Evolutionary conservation across 1,140 invertebrate species (phyloP), one percentile per base, ranked within the genome.

Genomic region (Drosophila rufa): DNA sequence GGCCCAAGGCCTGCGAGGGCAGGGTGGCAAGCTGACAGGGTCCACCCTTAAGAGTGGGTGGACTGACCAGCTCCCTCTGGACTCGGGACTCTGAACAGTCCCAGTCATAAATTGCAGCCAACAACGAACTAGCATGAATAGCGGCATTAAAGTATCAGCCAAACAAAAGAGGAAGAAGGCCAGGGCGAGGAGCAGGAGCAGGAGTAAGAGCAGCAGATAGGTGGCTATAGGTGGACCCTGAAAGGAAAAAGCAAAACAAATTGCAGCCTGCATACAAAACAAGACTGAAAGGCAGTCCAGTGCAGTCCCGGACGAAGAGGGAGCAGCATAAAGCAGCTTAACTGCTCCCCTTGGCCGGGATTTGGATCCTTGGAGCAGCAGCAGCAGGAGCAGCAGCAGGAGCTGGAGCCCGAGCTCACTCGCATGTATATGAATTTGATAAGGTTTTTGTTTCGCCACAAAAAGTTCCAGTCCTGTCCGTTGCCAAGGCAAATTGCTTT

Each of bases 81-180:
- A 33, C 30, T 33, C 8, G 1, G 30, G 30, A 33, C 48, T 42
- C 53, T 40, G 81, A 71, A 64, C 71, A 55, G 62, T 71, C 22
- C 82, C 82, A 60, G 74, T 67, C 70, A 82, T 82, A 87, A 87
- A 86, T 86, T 86, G 75, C 75, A 40, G 62, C 45, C 62, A 77
- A 61, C 81, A 78, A 55, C 50, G 79, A 73, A 57, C 66, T 53
- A 51, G 46, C 79, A 79, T 86, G 83, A 82, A 86, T 80, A 69
- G 80, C 66, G 75, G 80, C 50, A 87, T 87, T 86, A 86, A 87
- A 82, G 83, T 85, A 86, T 86, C 79, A 75, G 78, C 55, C 62
- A 64, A 71, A 66, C 38, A 61, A 47, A 57, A 59, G 61, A 48
- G 42, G 56, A 51, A 62, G 47, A 66, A 19, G 60, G 33, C 12